phyloP scores from a whole-genome alignment of 2,113 vertebrate genomes.

The Rhinoderma darwinii region DNA sequence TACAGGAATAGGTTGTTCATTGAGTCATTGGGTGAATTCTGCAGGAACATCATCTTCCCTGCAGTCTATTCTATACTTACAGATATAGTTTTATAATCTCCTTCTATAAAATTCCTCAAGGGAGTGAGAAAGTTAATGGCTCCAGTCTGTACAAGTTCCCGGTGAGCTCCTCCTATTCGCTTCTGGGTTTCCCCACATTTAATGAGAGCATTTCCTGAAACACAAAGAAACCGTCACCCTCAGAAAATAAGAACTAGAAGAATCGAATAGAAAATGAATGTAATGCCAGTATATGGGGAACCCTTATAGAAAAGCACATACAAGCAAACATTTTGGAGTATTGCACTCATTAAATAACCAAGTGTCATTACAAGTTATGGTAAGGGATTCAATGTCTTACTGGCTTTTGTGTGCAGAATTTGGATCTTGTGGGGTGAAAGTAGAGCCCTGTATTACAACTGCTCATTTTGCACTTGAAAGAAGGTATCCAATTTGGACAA shows the following conservation, averaged over 20 bases:
- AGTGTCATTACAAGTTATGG: no score
- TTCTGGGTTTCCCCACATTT: conserved; percentile 98
- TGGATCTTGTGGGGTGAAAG: no score
- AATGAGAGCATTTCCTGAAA: conserved; percentile 91
- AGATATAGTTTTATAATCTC: conserved; percentile 97
- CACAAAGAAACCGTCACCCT: conserved; percentile 45
- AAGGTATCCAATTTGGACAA: no score
- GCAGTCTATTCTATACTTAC: conserved; percentile 74
- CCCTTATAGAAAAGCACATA: background rate
- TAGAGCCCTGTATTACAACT: no score
- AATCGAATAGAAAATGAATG: background rate
- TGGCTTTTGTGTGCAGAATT: no score
- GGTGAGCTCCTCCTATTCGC: conserved; percentile 91
- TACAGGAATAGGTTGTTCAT: background rate
- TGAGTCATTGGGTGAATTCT: background rate
- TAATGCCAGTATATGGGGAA: background rate
- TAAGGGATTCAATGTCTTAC: no score
- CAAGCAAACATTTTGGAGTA: no score
- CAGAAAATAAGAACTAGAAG: background rate
- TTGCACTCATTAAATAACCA: no score
- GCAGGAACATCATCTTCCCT: background rate
- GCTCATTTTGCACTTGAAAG: no score
- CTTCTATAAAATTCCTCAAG: conserved; percentile 96
- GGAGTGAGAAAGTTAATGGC: conserved; percentile 98
- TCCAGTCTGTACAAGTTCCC: conserved; percentile 92